phyloP scores from a whole-genome alignment of 2,797 vertebrate species.

The Triplophysa bombifrons region DNA sequence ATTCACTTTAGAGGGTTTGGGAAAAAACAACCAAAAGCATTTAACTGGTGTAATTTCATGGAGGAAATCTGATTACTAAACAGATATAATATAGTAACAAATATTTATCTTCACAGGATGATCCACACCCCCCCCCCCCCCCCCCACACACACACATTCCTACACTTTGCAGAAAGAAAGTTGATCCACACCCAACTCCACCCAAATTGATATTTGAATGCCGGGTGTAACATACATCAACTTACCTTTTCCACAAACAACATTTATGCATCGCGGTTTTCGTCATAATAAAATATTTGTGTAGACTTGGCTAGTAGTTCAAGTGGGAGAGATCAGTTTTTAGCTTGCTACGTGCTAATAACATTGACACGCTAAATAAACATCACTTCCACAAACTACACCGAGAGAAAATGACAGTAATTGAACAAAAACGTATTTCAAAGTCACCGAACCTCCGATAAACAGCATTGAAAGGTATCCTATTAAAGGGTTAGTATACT shows the following conservation, averaged over 20 bases:
- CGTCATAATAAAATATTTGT: background rate
- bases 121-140: too few species aligned
- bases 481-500: background rate
- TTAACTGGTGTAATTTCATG: background rate
- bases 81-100: too few species aligned
- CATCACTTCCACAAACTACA: background rate
- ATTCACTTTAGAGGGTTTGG: conserved; percentile 37
- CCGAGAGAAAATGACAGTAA: background rate
- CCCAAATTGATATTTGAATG: background rate
- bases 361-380: background rate
- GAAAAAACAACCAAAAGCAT: background rate
- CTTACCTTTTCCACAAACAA: background rate
- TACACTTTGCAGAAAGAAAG: background rate
- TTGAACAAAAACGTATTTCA: background rate
- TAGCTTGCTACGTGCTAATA: conserved; percentile 37
- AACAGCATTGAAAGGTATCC: too few species aligned
- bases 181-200: background rate
- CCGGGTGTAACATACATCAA: background rate
- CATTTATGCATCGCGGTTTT: background rate
- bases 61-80: background rate
- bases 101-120: background rate
- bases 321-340: background rate
- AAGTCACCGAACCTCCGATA: too few species aligned
- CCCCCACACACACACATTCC: background rate
- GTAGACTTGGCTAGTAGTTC: background rate